Evolutionary conservation across 2,797 vertebrate species (phyloP), one percentile per base, ranked within the genome.

Genomic region (Masticophis lateralis): DNA sequence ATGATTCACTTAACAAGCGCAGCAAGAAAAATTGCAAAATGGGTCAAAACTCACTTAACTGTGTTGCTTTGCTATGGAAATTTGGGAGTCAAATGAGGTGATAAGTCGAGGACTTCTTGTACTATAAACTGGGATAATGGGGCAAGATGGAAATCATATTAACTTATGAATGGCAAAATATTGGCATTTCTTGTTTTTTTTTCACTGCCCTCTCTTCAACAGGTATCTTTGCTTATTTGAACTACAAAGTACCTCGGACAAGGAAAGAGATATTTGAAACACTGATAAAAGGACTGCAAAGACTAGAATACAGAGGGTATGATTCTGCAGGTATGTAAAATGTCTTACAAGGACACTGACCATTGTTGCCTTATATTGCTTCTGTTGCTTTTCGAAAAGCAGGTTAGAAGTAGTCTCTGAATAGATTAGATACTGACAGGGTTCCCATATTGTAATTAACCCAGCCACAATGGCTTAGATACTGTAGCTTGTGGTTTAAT

Each of bases 201-300:
- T 88, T 89, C 20, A 28, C 57, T 12, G 16, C n/a, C 5, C 92
- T 94, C 43, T 87, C 5, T 94, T 60, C 56, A 90, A 95, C 94
- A 99, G 99, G 99, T 97, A 99, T 99, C 97, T 99, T 99, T 96
- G 99, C 98, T 95, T 99, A 99, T 98, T 98, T 99, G 94, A 99
- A 99, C 98, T 99, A 99, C 97, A 98, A 97, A 98, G 99, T 99
- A 91, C 98, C 98, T 94, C 98, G 98, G 91, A 99, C 99, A 43
- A 98, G 98, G 96, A 99, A 98, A 96, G 98, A 99, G 97, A 99
- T 99, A 97, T 99, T 98, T 96, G 98, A 98, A 96, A 99, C 98
- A 18, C 97, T 99, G 91, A 98, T 99, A 96, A 99, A 98, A 96
- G 99, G 99, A 91, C 97, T 99, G 94, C 98, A 98, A 98, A 98